phyloP scores from a whole-genome alignment of 1,140 invertebrate genomes.

The Cydia strobilella region DNA sequence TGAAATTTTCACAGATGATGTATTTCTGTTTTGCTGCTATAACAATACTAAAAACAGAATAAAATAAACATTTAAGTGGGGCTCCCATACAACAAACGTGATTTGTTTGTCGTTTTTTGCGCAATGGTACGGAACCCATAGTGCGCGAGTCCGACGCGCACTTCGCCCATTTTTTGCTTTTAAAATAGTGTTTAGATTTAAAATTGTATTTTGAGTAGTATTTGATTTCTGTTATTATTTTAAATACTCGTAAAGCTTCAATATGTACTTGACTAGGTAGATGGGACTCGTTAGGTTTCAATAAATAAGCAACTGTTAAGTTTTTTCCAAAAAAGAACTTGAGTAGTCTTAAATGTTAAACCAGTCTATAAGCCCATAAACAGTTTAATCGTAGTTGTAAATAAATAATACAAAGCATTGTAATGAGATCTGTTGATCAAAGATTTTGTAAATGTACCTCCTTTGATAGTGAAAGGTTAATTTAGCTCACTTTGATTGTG shows the following conservation, averaged over 20 bases:
- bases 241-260: too few relatives aligned
- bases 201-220: not conserved
- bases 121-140: too few relatives aligned
- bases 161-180: not conserved
- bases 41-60: too few relatives aligned
- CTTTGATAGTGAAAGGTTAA: not conserved
- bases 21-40: too few relatives aligned
- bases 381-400: not conserved
- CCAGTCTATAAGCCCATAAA: not conserved
- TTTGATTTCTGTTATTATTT: too few relatives aligned
- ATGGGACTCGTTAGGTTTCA: too few relatives aligned
- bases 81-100: too few relatives aligned
- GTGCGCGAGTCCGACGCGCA: too few relatives aligned
- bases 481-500: constrained; percentile 11
- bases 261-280: too few relatives aligned
- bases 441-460: not conserved
- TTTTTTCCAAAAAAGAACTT: not conserved
- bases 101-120: too few relatives aligned
- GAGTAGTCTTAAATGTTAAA: not conserved
- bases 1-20: too few relatives aligned
- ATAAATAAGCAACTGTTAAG: not conserved
- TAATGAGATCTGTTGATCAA: not conserved
- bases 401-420: not conserved
- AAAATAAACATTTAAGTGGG: too few relatives aligned
- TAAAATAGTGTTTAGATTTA: not conserved